Conservation (phyloP, 2,888 invertebrate genomes). For the Drosophila subsilvestris region DNA sequence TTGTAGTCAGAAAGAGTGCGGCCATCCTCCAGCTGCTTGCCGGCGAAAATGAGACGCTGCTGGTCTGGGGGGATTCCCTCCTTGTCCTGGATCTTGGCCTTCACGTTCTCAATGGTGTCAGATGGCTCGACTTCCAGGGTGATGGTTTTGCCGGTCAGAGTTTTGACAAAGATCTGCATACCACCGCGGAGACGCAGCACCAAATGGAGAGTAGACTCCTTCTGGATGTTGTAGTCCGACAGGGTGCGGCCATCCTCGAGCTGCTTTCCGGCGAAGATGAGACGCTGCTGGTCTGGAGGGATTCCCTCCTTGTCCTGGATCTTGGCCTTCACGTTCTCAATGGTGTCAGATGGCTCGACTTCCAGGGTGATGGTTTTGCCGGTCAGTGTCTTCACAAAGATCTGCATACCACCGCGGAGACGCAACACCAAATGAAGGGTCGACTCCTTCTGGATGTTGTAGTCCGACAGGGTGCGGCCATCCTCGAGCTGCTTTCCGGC, state of each 20-base stretch:
- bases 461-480: conserved; percentile 55
- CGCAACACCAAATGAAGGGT: conserved; percentile 59
- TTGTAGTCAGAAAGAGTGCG: conserved; percentile 31
- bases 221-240: conserved; percentile 78
- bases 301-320: conserved; percentile 79
- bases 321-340: conserved; percentile 76
- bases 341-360: conserved; percentile 66
- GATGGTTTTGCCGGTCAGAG: conserved; percentile 30
- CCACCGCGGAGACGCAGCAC: conserved; percentile 72
- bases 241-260: conserved; percentile 76
- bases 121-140: conserved; percentile 62
- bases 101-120: conserved; percentile 61
- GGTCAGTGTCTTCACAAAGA: conserved; percentile 74
- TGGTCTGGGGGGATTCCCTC: conserved; percentile 65
- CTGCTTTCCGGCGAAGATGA: conserved; percentile 77
- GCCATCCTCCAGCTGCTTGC: conserved; percentile 48
- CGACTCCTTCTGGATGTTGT: conserved; percentile 61
- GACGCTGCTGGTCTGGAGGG: conserved; percentile 77
- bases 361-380: conserved; percentile 69
- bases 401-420: conserved; percentile 68
- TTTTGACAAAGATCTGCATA: conserved; percentile 60
- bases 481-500: conserved; percentile 61
- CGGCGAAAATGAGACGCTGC: conserved; percentile 63
- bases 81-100: conserved; percentile 63
- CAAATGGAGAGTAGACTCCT: conserved; percentile 75